Conservation (phyloP, 2,113 vertebrate species). For the Cygnus buccinator region DNA sequence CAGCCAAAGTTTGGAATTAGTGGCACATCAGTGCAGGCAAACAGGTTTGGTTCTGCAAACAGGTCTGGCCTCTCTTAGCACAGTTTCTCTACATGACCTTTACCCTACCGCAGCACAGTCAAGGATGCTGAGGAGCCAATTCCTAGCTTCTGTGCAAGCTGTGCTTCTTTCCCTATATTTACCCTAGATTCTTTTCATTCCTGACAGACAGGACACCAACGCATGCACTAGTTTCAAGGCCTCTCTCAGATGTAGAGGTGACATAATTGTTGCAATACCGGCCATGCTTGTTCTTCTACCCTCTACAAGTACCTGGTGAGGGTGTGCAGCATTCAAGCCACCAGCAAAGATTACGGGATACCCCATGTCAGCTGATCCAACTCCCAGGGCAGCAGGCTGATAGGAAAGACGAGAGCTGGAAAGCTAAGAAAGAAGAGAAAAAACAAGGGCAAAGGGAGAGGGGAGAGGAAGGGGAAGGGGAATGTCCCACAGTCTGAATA, state of each 20-base stretch:
- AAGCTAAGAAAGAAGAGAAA: slow-evolving; percentile 84
- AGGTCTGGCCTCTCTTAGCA: not conserved
- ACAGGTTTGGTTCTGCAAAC: not conserved
- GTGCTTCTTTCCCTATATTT: not conserved
- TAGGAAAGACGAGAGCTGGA: slow-evolving; percentile 92
- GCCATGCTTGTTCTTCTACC: not conserved
- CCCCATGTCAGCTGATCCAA: slow-evolving; percentile 88
- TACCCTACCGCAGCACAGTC: not conserved
- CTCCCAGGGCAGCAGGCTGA: slow-evolving; percentile 84
- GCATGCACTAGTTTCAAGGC: not conserved
- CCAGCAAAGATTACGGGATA: slow-evolving; percentile 85
- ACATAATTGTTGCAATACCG: not conserved
- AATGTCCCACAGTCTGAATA: slow-evolving; percentile 35
- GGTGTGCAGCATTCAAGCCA: slow-evolving; percentile 82
- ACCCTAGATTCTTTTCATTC: not conserved
- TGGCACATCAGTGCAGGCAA: not conserved
- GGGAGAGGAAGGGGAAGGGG: slow-evolving; percentile 24
- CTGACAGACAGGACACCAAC: not conserved
- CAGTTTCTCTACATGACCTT: not conserved
- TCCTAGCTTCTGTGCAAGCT: not conserved
- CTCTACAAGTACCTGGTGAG: slow-evolving; percentile 87
- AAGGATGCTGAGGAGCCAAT: not conserved
- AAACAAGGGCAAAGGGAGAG: slow-evolving; percentile 68
- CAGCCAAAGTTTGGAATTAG: not conserved
- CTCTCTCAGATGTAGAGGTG: not conserved